Evolutionary conservation across 2,797 vertebrate genomes (phyloP).

Genomic region (Apogon talboti): DNA sequence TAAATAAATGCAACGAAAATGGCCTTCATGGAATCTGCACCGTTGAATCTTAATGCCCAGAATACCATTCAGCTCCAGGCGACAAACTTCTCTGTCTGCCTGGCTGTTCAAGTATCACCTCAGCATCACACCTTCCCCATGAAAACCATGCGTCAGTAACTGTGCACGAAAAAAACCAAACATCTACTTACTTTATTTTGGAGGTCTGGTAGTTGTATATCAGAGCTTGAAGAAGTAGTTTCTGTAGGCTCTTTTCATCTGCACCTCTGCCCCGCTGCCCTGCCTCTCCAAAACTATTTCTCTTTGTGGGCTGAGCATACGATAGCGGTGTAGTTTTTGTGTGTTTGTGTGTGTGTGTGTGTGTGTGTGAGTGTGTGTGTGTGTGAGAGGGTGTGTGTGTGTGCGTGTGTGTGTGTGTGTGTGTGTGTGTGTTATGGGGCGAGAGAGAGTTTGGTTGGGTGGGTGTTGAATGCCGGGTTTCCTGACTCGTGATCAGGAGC

Average conservation of each 20-base stretch:
- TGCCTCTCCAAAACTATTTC: slow-evolving; percentile 73
- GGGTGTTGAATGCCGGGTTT: slow-evolving; percentile 78
- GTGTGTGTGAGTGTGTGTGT: too few relatives aligned
- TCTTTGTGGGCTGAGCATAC: slow-evolving; percentile 79
- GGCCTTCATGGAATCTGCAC: slow-evolving; percentile 26
- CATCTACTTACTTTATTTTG: slow-evolving; percentile 79
- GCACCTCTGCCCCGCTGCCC: slow-evolving; percentile 72
- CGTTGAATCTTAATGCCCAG: slow-evolving; percentile 11
- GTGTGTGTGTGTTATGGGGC: slow-evolving; percentile 34
- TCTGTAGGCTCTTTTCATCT: slow-evolving; percentile 77
- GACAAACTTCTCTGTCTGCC: slow-evolving; percentile 34
- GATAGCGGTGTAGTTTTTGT: slow-evolving; percentile 69
- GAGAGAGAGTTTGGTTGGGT: slow-evolving; percentile 58
- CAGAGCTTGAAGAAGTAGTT: slow-evolving; percentile 69
- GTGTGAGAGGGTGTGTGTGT: slow-evolving; percentile 37
- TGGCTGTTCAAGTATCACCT: slow-evolving; percentile 33
- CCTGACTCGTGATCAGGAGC: slow-evolving; percentile 84
- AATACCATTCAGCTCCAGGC: not conserved
- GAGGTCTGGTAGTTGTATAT: slow-evolving; percentile 80
- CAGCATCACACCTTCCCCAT: slow-evolving; percentile 12
- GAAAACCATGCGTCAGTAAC: slow-evolving; percentile 24
- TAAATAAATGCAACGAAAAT: slow-evolving; percentile 4
- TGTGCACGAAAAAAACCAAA: slow-evolving; percentile 17
- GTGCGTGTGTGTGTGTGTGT: slow-evolving; percentile 64
- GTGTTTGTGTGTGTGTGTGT: slow-evolving; percentile 52